phyloP scores from a whole-genome alignment of 2,888 invertebrate species.

The Sabatieria punctata region DNA sequence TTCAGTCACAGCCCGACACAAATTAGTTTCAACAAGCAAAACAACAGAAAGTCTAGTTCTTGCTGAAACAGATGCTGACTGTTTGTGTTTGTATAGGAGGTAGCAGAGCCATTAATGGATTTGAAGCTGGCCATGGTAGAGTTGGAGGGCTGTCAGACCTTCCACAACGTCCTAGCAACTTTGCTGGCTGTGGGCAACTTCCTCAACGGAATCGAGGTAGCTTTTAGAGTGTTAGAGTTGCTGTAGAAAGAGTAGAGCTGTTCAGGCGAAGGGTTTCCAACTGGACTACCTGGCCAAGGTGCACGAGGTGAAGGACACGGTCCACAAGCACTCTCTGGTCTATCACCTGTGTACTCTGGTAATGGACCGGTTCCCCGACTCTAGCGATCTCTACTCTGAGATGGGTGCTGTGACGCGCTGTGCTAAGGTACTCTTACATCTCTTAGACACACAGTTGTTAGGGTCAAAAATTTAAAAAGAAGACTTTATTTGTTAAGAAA shows the following conservation, averaged over 20 bases:
- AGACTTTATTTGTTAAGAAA: too few species aligned
- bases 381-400: slow-evolving; percentile 85
- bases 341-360: slow-evolving; percentile 95
- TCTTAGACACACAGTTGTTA: too few species aligned
- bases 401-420: slow-evolving; percentile 39
- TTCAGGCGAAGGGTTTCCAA: slow-evolving; percentile 80
- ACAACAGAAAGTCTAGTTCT: too few species aligned
- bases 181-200: slow-evolving; percentile 87
- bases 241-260: too few species aligned
- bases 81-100: slow-evolving; percentile 50
- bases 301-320: slow-evolving; percentile 61
- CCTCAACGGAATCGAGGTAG: slow-evolving; percentile 61
- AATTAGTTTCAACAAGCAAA: too few species aligned
- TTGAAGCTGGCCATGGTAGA: slow-evolving; percentile 88
- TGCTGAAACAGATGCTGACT: too few species aligned
- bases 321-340: slow-evolving; percentile 90
- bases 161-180: slow-evolving; percentile 80
- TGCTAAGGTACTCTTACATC: slow-evolving; percentile 46
- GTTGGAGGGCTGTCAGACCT: slow-evolving; percentile 73
- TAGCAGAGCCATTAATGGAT: slow-evolving; percentile 96
- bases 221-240: too few species aligned
- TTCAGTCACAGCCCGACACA: too few species aligned
- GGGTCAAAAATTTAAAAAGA: too few species aligned
- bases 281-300: slow-evolving; percentile 84
- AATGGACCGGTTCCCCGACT: slow-evolving; percentile 84